These are phyloP conservation scores for Choristoneura rosaceana DNA, from an alignment of 2,888 invertebrate species.

Conservation along the genomic window DNA sequence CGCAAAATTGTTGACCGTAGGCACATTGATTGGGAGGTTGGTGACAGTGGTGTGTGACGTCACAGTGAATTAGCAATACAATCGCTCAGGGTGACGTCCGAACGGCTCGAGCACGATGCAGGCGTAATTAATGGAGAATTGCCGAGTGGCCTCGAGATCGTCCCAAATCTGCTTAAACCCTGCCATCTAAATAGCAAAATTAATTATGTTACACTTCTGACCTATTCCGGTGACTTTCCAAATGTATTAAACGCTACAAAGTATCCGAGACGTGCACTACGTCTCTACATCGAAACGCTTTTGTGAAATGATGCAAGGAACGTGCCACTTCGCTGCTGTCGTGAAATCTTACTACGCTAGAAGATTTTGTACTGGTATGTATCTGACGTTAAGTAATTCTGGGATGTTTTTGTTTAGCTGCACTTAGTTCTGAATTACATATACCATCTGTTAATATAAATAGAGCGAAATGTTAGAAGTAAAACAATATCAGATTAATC, in stretches of 20 bases:
- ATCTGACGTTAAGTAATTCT: constrained; percentile 12
- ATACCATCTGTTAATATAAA: not conserved
- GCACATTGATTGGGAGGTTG: constrained; percentile 39
- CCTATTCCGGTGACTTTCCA: not conserved
- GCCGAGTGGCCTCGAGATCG: constrained; percentile 61
- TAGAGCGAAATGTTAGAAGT: not conserved
- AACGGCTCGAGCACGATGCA: constrained; percentile 58
- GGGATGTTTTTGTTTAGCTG: not conserved
- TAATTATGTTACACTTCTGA: constrained; percentile 16
- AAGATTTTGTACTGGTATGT: constrained; percentile 15
- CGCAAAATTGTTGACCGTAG: constrained; percentile 29
- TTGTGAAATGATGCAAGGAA: constrained; percentile 28
- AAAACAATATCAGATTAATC: constrained; percentile 2
- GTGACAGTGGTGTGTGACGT: constrained; percentile 38
- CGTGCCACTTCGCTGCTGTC: constrained; percentile 16
- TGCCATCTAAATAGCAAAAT: constrained; percentile 23
- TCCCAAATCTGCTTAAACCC: constrained; percentile 41
- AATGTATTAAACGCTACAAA: constrained; percentile 1
- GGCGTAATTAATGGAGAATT: constrained; percentile 73
- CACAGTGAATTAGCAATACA: constrained; percentile 70
- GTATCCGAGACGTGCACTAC: constrained; percentile 3
- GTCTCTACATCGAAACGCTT: constrained; percentile 17
- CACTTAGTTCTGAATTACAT: not conserved
- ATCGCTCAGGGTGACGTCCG: constrained; percentile 73
- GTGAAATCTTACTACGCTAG: constrained; percentile 18